Conservation (phyloP, 2,113 vertebrate species). For the Siniperca knerii region DNA sequence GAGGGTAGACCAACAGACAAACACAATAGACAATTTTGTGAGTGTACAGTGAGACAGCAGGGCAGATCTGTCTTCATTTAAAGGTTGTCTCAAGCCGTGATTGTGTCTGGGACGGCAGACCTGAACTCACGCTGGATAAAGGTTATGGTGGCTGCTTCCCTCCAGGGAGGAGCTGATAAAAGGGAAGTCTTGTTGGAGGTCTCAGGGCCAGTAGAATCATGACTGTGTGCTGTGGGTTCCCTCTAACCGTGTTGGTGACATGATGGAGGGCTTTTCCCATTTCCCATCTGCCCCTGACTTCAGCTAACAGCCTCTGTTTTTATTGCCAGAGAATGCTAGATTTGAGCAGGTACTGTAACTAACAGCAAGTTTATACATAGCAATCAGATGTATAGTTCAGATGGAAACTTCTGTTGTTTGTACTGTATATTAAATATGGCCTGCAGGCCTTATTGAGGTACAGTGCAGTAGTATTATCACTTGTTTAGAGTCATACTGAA, state of each 20-base stretch:
- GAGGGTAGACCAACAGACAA: conserved; percentile 30
- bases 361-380: background rate
- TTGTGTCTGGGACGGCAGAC: conserved; percentile 68
- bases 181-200: conserved; percentile 69
- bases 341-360: background rate
- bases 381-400: background rate
- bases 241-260: conserved; percentile 35
- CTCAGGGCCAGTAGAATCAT: conserved; percentile 35
- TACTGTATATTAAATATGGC: background rate
- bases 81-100: conserved; percentile 71
- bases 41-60: conserved; percentile 43
- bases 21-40: conserved; percentile 61
- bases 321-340: background rate
- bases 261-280: conserved; percentile 63
- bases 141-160: conserved; percentile 51
- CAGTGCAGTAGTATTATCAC: no score
- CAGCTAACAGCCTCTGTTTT: conserved; percentile 7
- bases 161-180: conserved; percentile 62
- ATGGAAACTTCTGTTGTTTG: background rate
- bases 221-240: conserved; percentile 23
- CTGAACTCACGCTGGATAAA: conserved; percentile 55
- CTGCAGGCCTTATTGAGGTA: background rate
- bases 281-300: conserved; percentile 11
- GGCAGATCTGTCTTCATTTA: conserved; percentile 77
- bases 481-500: no score